A percentile compares a stretch with the other conserved stretches of the same genome.
These are phyloP conservation scores for Bradysia coprophila DNA, from an alignment of 1,140 invertebrate genomes.

Conservation along the genomic window DNA sequence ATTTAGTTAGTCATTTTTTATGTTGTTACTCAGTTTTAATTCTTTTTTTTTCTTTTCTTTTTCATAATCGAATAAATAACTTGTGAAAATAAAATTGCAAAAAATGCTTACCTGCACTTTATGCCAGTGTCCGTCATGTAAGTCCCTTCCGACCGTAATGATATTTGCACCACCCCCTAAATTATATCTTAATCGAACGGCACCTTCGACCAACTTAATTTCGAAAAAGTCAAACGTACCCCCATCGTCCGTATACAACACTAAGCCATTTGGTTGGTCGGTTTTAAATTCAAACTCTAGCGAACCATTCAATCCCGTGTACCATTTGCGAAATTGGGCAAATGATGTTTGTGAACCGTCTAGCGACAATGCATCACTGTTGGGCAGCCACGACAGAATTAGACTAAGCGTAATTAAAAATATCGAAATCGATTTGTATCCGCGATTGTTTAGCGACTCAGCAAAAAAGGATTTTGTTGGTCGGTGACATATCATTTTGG, in stretches of 20 bases:
- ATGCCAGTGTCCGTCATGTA: slow-evolving; percentile 81
- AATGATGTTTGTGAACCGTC: slow-evolving; percentile 74
- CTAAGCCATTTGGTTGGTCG: slow-evolving; percentile 67
- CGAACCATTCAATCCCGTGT: slow-evolving; percentile 65
- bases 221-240: slow-evolving; percentile 91
- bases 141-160: slow-evolving; percentile 63
- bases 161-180: slow-evolving; percentile 72
- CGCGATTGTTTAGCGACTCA: background rate
- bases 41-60: too few relatives aligned
- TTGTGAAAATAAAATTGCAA: background rate
- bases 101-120: slow-evolving; percentile 51
- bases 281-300: slow-evolving; percentile 86
- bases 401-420: slow-evolving; percentile 1
- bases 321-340: slow-evolving; percentile 82
- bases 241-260: slow-evolving; percentile 87
- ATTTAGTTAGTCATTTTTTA: too few relatives aligned
- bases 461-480: background rate
- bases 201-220: slow-evolving; percentile 80
- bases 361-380: slow-evolving; percentile 41
- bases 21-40: too few relatives aligned
- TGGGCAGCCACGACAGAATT: background rate
- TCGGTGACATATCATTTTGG: background rate
- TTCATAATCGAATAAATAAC: background rate
- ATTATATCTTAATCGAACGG: slow-evolving; percentile 71
- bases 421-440: background rate